phyloP scores from a whole-genome alignment of 2,888 invertebrate species.

The Drosophila picticornis region DNA sequence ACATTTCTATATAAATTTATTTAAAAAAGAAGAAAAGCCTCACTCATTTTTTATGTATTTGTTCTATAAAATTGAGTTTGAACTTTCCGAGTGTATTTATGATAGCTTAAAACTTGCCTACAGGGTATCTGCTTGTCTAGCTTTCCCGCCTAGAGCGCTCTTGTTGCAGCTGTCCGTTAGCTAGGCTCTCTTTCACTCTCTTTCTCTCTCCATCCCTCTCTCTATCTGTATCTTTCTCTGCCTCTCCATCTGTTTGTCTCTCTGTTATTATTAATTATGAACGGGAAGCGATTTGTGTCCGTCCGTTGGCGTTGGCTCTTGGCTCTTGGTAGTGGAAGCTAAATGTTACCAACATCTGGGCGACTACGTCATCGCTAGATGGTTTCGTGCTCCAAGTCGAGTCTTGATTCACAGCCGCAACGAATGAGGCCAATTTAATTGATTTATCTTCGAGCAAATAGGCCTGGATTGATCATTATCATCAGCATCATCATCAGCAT shows the following conservation, averaged over 20 bases:
- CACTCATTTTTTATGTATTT: too few relatives aligned
- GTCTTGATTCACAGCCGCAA: conserved; percentile 38
- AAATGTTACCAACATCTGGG: conserved; percentile 36
- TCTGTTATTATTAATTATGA: conserved; percentile 67
- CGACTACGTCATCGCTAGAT: conserved; percentile 43
- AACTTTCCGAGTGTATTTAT: neutral
- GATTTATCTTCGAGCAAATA: conserved; percentile 40
- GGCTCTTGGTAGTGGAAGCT: conserved; percentile 39
- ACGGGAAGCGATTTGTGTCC: conserved; percentile 42
- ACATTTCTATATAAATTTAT: too few relatives aligned
- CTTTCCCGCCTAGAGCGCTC: neutral
- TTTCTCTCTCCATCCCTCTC: conserved; percentile 5
- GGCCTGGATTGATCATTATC: conserved; percentile 16
- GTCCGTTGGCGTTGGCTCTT: conserved; percentile 30
- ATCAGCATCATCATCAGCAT: neutral
- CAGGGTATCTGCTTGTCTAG: neutral
- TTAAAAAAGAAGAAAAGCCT: neutral
- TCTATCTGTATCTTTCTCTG: neutral
- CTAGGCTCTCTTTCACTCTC: neutral
- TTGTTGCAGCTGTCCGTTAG: conserved; percentile 12
- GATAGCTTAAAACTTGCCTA: neutral
- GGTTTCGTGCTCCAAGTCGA: conserved; percentile 9
- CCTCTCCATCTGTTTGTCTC: conserved; percentile 3
- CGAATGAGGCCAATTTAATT: conserved; percentile 57
- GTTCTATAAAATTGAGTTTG: too few relatives aligned